These are phyloP conservation scores for Enteromius afrohamiltoni DNA, from an alignment of 2,797 vertebrate species.

Conservation along the genomic window DNA sequence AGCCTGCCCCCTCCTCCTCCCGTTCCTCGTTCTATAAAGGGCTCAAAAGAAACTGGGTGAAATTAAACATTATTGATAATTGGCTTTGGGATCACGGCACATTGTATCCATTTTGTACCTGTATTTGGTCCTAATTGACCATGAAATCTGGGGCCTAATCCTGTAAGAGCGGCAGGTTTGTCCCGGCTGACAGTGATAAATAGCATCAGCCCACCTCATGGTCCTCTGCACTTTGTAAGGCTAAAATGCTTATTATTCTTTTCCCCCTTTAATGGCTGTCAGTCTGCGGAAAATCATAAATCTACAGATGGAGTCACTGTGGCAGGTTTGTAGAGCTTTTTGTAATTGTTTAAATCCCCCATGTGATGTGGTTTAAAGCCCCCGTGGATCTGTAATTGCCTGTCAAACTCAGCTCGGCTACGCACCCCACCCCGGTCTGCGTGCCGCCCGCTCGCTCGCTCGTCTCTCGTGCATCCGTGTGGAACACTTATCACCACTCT, in stretches of 20 bases:
- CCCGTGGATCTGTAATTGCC: constrained; percentile 62
- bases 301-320: constrained; percentile 62
- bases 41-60: constrained; percentile 69
- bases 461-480: constrained; percentile 59
- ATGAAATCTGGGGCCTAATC: constrained; percentile 79
- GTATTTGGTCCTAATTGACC: constrained; percentile 82
- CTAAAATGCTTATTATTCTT: constrained; percentile 70
- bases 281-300: constrained; percentile 66
- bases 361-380: constrained; percentile 66
- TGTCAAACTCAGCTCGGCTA: constrained; percentile 65
- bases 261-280: constrained; percentile 65
- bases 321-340: constrained; percentile 64
- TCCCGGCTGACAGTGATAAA: constrained; percentile 76
- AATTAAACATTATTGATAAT: constrained; percentile 82
- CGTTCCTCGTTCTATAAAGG: constrained; percentile 67
- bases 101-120: constrained; percentile 77
- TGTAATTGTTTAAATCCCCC: constrained; percentile 62
- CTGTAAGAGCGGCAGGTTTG: constrained; percentile 68
- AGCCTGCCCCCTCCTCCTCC: constrained; percentile 31
- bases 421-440: constrained; percentile 56
- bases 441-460: constrained; percentile 25
- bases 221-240: constrained; percentile 67
- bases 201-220: constrained; percentile 68
- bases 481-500: constrained; percentile 64
- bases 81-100: constrained; percentile 74